Base-by-base conservation (phyloP, 2,888 invertebrate genomes). In the Trachelus stipa region DNA sequence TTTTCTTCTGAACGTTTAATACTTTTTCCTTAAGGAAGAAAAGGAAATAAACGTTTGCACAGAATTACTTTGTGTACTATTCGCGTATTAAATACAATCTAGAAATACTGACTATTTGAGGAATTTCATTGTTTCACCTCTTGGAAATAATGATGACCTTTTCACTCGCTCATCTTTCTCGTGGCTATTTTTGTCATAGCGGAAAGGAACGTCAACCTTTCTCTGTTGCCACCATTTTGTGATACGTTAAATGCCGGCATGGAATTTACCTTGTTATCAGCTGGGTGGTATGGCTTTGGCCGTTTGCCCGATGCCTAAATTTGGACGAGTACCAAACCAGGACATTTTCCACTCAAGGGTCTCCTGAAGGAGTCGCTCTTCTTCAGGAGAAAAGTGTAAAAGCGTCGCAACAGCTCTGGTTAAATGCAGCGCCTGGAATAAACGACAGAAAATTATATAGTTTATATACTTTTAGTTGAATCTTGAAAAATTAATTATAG, bases 401-500 rank as follows among this genome's bases (percentile, higher is more conserved):
- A 98, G 92, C 0, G 96, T 96, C 0, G 97, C 95, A 3, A 98
- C 96, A 1, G 98, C 98, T 88, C 96, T 95, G 23, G 97, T 97
- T 87, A 98, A 92, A 91, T 98, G 98, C 34, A 97, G 94, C 69
- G 98, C 98, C 93, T 98, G 95, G 56, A 95, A 87, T 79, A 79
- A 79, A 81, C 9, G 23, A 2, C 23, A 56, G 23, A 56, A 73
- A 78, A 76, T 34, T 68, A 34, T 68, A 73, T 69, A 74, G 31
- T 31, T 33, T 0, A 68, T 73, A 12, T 34, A 76, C 1, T 9
- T 56, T 9, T 23, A 9, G 23, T 56, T 56, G 23, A 56, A 56
- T 23, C 23, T 40, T 56, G 2, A 56, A 56, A 6, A 56, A 71
- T 30, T 11, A 71, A 68, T 73, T 33, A 73, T 73, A 68, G 40